Base-by-base conservation (phyloP, 2,797 vertebrate genomes). In the Parauchenoglanis punctatus region DNA sequence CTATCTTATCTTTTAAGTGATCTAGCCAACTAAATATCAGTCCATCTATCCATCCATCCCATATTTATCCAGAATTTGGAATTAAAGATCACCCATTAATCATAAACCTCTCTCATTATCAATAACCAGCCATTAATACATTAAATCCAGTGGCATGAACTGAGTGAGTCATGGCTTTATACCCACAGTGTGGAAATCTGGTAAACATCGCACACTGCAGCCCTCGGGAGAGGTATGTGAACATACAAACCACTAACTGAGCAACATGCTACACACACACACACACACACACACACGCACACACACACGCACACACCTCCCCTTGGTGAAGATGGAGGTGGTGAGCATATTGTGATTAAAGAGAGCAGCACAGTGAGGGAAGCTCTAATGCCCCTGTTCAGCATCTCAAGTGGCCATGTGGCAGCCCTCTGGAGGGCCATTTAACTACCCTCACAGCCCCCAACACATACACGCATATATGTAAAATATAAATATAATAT, bases 321-420 rank as follows among this genome's bases (percentile, higher is more conserved):
- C 85, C 73, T 52, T n/a, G 67, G 85, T 87, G 59, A 23, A 49
- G 49, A 89, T 91, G 88, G 88, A 90, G 89, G 91, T 92, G 93
- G 91, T 91, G 93, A 96, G 94, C 95, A 95, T 96, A 96, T 95
- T 95, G 95, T 95, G 93, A 95, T 96, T 95, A 96, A 95, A 94
- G 93, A 93, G 89, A 93, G 88, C 86, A 89, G 92, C 92, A 92
- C 90, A 89, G 91, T 88, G 81, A 92, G 93, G 93, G 94, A 94
- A 89, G 86, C 67, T 81, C 91, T 90, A 88, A 94, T 94, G 92
- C 91, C 94, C 92, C 91, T 89, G 91, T 92, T 93, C 91, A 89
- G 91, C 89, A 90, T 94, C 94, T 94, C 94, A 88, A 92, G 94
- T 92, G 94, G 92, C 89, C 89, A 80, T 23, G 70, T 85, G 70